phyloP scores from a whole-genome alignment of 2,888 invertebrate species.

The Oscheius myriophilus region DNA sequence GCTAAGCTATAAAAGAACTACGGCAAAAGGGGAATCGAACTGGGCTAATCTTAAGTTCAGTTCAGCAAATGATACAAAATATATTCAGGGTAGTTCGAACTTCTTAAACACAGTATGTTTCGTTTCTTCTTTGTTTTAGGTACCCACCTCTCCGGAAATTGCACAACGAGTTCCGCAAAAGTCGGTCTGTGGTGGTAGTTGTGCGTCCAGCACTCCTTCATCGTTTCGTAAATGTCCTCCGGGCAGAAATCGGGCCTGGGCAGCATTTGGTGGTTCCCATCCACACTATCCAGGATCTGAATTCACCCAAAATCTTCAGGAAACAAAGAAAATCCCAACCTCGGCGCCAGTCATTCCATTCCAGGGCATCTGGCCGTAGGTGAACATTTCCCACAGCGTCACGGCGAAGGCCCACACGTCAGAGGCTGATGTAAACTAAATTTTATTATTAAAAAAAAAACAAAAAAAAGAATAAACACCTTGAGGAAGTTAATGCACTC shows the following conservation, averaged over 20 bases:
- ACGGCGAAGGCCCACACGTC: conserved; percentile 99
- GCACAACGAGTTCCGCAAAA: conserved; percentile 81
- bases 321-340: conserved; percentile 51
- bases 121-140: no score
- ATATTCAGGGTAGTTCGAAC: no score
- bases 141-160: conserved; percentile 49
- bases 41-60: no score
- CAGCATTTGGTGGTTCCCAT: conserved; percentile 76
- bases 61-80: no score
- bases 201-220: conserved; percentile 96
- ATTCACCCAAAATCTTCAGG: background rate
- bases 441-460: no score
- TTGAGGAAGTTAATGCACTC: conserved; percentile 94
- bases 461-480: conserved; percentile 1
- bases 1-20: no score
- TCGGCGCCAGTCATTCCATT: conserved; percentile 90
- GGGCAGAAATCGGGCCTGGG: conserved; percentile 80
- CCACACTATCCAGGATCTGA: conserved; percentile 89
- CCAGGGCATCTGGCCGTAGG: conserved; percentile 98
- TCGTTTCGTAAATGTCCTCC: conserved; percentile 87
- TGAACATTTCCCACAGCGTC: conserved; percentile 99
- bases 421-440: conserved; percentile 87
- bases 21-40: no score
- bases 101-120: no score
- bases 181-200: conserved; percentile 87